Base-by-base conservation (phyloP, 2,888 invertebrate genomes). In the Cephus pygmeus region DNA sequence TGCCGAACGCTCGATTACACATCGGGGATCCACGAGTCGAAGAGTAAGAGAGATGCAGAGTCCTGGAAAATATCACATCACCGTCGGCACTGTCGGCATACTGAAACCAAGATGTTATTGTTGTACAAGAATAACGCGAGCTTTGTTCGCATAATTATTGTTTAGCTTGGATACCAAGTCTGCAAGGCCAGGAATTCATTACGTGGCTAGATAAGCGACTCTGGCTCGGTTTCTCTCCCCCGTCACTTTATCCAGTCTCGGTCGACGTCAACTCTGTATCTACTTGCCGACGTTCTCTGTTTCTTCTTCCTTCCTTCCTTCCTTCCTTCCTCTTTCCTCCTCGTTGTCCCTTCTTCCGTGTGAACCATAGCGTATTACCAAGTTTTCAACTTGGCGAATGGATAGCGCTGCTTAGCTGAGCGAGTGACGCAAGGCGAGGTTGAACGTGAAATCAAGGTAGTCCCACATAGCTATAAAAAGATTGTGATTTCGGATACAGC, bases 161-260 rank as follows among this genome's bases (percentile, higher is more conserved):
- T 71, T 71, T 3, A 23, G 30, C 71, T 30, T 71, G 12, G 30
- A 36, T 23, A 9, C 71, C 30, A 12, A 31, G 30, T 71, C 34
- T 71, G 30, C 71, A 30, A 34, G 11, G 15, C 71, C 71, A 11
- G 11, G 71, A 30, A 30, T 71, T 71, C 71, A 71, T 71, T 71
- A 71, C 30, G 71, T 71, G 71, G 71, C 34, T 71, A 71, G 71
- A 71, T 71, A 71, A 71, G 71, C 71, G 71, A 71, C 71, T 3
- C 11, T 71, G 71, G 30, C 34, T 71, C 9, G 11, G 71, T 31
- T 12, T 12, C 31, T 34, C 34, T 34, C 30, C 23, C 30, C 11
- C 34, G 6, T 56, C 56, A 23, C 56, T 56, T 23, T 6, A 56
- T 6, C 56, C 56, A 23, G 23, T 56, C 23, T 15, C 23, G 6